Percentiles rank a stretch among this genome's conserved stretches.
Conservation (phyloP, 37 sponge, comb jelly and placozoan species). For the Chondrosia reniformis region DNA sequence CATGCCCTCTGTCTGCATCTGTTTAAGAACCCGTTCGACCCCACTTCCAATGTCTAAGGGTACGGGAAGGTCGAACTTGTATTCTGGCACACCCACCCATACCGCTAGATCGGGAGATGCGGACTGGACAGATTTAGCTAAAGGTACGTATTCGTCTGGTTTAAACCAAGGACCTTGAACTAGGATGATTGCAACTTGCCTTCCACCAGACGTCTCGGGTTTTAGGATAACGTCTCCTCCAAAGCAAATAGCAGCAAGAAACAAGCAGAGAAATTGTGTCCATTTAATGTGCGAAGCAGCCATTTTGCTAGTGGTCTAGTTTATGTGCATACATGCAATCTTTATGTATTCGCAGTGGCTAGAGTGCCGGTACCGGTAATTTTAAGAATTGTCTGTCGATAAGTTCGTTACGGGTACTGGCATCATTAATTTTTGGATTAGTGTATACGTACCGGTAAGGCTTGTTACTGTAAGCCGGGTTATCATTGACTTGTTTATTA, state of each 20-base stretch:
- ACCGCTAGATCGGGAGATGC: neutral
- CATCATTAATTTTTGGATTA: no score
- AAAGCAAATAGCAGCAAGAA: neutral
- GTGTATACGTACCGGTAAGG: no score
- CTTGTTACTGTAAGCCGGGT: no score
- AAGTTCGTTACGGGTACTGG: no score
- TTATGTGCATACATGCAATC: no score
- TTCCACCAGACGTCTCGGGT: neutral
- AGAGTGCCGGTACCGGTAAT: no score
- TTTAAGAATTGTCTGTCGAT: no score
- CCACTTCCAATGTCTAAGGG: conserved; percentile 20
- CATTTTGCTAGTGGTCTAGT: no score
- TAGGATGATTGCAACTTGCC: conserved; percentile 5
- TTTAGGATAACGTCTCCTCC: conserved; percentile 19
- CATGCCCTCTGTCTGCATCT: conserved; percentile 22
- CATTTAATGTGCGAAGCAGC: no score
- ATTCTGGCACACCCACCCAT: conserved; percentile 22
- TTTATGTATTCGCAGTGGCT: no score
- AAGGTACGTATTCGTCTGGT: conserved; percentile 18
- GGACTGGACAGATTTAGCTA: conserved; percentile 10
- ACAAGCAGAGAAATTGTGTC: no score
- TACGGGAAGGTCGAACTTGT: neutral
- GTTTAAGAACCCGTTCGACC: neutral
- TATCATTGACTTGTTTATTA: no score
- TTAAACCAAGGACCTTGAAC: conserved; percentile 17